These are phyloP conservation scores for Belonocnema kinseyi DNA, from an alignment of 1,140 invertebrate genomes.

Conservation along the genomic window DNA sequence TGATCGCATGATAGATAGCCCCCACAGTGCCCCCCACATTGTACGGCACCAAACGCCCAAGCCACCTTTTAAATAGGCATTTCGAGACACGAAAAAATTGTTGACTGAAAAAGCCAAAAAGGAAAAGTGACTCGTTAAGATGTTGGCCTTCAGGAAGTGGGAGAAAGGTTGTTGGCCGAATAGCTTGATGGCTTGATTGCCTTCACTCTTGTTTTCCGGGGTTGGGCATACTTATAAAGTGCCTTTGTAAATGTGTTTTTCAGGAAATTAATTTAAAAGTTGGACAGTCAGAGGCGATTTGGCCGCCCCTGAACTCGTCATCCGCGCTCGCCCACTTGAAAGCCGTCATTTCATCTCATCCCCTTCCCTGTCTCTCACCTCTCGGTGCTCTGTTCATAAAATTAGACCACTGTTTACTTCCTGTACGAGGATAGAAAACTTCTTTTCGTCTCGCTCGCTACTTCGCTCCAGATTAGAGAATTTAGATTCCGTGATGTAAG, in stretches of 20 bases:
- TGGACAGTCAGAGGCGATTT: background rate
- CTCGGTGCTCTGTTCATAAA: constrained; percentile 52
- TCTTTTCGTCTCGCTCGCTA: background rate
- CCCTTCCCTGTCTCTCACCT: constrained; percentile 25
- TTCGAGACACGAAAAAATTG: background rate
- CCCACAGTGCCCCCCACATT: no score
- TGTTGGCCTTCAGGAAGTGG: constrained; percentile 23
- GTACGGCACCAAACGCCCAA: no score
- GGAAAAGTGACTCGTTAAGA: constrained; percentile 22
- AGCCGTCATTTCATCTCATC: constrained; percentile 8
- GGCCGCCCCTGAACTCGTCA: constrained; percentile 16
- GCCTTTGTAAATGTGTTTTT: background rate
- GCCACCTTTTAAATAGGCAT: no score
- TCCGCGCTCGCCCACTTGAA: background rate
- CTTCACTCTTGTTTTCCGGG: background rate
- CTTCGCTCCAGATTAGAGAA: constrained; percentile 9
- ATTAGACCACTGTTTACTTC: constrained; percentile 58
- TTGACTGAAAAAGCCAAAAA: constrained; percentile 11
- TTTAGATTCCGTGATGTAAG: background rate
- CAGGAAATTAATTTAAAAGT: constrained; percentile 2
- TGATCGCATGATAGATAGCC: no score
- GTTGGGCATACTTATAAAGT: background rate
- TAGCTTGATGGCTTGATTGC: background rate
- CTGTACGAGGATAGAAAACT: constrained; percentile 34
- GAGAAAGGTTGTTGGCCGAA: constrained; percentile 25